These are phyloP conservation scores for Achroia grisella DNA, from an alignment of 1,140 invertebrate genomes.

Conservation along the genomic window DNA sequence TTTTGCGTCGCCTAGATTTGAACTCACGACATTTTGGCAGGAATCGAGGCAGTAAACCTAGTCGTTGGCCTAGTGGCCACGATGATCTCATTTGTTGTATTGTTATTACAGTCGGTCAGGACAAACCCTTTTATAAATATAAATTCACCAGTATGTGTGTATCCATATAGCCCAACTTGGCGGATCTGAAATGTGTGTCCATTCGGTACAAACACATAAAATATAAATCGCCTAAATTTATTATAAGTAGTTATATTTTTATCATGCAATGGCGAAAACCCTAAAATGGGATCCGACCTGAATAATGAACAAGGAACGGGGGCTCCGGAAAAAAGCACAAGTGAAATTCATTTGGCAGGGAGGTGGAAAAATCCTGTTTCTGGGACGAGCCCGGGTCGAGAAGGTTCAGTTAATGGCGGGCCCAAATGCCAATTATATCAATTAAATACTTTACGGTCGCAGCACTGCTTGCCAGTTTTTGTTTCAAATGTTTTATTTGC, in stretches of 20 bases:
- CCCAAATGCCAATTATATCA: constrained; percentile 59
- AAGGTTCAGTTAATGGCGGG: constrained; percentile 43
- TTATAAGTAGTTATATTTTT: constrained; percentile 21
- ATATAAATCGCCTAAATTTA: background rate
- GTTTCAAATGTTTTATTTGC: constrained; percentile 10
- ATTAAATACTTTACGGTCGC: constrained; percentile 51
- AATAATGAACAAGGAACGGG: constrained; percentile 57
- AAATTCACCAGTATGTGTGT: too few relatives aligned
- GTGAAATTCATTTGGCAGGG: constrained; percentile 40
- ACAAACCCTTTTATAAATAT: too few relatives aligned
- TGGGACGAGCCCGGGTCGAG: constrained; percentile 24
- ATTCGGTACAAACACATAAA: constrained; percentile 5
- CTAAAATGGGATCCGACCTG: constrained; percentile 37
- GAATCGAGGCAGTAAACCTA: too few relatives aligned
- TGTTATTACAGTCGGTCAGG: too few relatives aligned
- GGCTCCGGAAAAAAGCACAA: constrained; percentile 41
- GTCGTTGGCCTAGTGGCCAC: too few relatives aligned
- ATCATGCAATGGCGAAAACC: constrained; percentile 29
- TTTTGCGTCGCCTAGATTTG: too few relatives aligned
- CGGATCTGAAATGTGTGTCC: too few relatives aligned
- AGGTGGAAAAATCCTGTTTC: constrained; percentile 46
- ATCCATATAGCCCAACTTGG: too few relatives aligned
- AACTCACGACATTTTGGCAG: too few relatives aligned
- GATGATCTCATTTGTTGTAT: too few relatives aligned
- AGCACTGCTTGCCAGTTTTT: constrained; percentile 8